These are phyloP conservation scores for Graphium colonna DNA, from an alignment of 2,888 invertebrate genomes.

Conservation along the genomic window DNA sequence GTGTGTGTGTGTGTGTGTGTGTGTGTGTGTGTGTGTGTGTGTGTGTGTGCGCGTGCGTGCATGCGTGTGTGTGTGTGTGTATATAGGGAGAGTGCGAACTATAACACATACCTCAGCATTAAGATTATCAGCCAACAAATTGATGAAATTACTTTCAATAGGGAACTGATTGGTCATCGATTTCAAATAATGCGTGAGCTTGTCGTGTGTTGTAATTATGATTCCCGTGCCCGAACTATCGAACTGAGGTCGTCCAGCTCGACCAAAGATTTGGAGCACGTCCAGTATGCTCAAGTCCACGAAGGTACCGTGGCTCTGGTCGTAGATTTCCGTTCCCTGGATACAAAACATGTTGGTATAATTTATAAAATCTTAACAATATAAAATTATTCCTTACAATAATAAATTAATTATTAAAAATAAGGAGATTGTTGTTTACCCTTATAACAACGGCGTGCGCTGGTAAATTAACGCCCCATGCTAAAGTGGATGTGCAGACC, in stretches of 20 bases:
- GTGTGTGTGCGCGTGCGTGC: too few species aligned
- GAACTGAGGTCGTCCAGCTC: slow-evolving; percentile 98
- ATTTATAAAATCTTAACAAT: too few species aligned
- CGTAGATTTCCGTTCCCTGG: slow-evolving; percentile 98
- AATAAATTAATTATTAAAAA: slow-evolving; percentile 2
- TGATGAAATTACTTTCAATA: slow-evolving; percentile 98
- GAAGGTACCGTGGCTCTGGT: slow-evolving; percentile 95
- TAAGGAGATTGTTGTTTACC: slow-evolving; percentile 71
- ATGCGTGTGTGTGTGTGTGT: too few species aligned
- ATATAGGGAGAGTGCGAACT: too few species aligned
- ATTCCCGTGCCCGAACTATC: slow-evolving; percentile 96
- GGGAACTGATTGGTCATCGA: slow-evolving; percentile 97
- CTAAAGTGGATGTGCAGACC: slow-evolving; percentile 98
- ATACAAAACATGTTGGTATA: slow-evolving; percentile 6
- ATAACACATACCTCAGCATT: slow-evolving; percentile 96
- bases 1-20: too few species aligned
- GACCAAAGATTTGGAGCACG: slow-evolving; percentile 98
- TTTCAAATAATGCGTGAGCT: slow-evolving; percentile 95
- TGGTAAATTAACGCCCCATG: slow-evolving; percentile 99
- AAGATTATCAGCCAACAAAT: slow-evolving; percentile 95
- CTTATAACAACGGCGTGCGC: slow-evolving; percentile 98
- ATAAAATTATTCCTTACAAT: too few species aligned
- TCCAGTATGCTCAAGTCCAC: slow-evolving; percentile 98
- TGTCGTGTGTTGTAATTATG: slow-evolving; percentile 96
- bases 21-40: too few species aligned